phyloP scores from a whole-genome alignment of 2,888 invertebrate genomes.

The Pyralis farinalis region DNA sequence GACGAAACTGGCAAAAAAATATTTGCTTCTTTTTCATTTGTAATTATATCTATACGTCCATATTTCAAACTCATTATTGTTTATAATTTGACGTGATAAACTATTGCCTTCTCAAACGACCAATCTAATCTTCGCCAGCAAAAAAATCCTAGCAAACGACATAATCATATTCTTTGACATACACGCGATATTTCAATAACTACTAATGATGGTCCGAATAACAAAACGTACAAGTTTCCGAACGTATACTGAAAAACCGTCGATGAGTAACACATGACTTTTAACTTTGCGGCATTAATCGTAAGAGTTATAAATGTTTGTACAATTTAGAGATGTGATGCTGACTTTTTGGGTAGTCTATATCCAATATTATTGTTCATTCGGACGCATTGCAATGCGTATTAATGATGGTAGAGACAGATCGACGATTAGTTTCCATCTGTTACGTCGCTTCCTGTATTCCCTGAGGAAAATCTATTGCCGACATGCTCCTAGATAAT shows the following conservation, averaged over 20 bases:
- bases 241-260: slow-evolving; percentile 17
- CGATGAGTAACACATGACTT: background rate
- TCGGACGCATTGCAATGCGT: slow-evolving; percentile 64
- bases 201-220: slow-evolving; percentile 59
- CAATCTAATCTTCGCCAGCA: slow-evolving; percentile 5
- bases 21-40: too few relatives aligned
- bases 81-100: too few relatives aligned
- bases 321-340: background rate
- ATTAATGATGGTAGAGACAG: slow-evolving; percentile 64
- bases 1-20: too few relatives aligned
- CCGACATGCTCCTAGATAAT: too few relatives aligned
- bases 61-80: too few relatives aligned
- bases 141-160: slow-evolving; percentile 25
- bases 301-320: slow-evolving; percentile 5
- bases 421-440: slow-evolving; percentile 63
- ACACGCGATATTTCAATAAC: slow-evolving; percentile 55
- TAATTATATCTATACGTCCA: too few relatives aligned
- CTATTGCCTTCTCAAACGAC: too few relatives aligned
- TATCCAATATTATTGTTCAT: slow-evolving; percentile 43
- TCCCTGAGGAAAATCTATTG: slow-evolving; percentile 26
- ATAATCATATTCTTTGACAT: slow-evolving; percentile 33
- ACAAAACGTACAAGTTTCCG: slow-evolving; percentile 31
- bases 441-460: slow-evolving; percentile 49
- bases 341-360: slow-evolving; percentile 21
- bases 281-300: background rate